Evolutionary conservation across 2,797 vertebrate species (phyloP).

Genomic region (Mormyrops boulengeri): DNA sequence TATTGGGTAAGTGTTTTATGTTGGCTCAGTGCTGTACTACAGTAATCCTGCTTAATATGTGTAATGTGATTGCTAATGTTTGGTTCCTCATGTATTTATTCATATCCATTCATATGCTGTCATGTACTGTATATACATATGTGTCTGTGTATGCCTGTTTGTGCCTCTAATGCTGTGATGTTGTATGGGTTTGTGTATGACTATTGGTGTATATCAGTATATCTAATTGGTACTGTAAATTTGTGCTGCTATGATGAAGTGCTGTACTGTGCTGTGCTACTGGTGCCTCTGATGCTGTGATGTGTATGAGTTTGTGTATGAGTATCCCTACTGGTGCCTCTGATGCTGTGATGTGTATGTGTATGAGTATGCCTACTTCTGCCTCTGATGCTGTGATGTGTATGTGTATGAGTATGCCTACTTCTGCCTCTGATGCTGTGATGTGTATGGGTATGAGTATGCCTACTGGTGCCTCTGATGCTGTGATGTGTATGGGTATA

Average conservation of each 20-base stretch:
- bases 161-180: neutral
- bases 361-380: too few species aligned
- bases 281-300: too few species aligned
- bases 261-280: too few species aligned
- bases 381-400: too few species aligned
- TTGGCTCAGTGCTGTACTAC: neutral
- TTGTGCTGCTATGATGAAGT: too few species aligned
- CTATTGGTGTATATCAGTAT: too few species aligned
- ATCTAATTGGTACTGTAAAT: too few species aligned
- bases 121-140: neutral
- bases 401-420: neutral
- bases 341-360: too few species aligned
- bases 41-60: neutral
- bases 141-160: neutral
- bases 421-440: neutral
- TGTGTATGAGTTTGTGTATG: too few species aligned
- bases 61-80: neutral
- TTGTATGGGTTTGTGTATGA: neutral
- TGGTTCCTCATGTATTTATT: neutral
- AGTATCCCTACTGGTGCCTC: too few species aligned
- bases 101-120: neutral
- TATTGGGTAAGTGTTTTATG: constrained; percentile 74
- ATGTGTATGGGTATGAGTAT: neutral
- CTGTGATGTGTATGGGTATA: neutral
- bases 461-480: neutral